Conservation (phyloP, 2,888 invertebrate genomes). For the Aporophyla nigra region DNA sequence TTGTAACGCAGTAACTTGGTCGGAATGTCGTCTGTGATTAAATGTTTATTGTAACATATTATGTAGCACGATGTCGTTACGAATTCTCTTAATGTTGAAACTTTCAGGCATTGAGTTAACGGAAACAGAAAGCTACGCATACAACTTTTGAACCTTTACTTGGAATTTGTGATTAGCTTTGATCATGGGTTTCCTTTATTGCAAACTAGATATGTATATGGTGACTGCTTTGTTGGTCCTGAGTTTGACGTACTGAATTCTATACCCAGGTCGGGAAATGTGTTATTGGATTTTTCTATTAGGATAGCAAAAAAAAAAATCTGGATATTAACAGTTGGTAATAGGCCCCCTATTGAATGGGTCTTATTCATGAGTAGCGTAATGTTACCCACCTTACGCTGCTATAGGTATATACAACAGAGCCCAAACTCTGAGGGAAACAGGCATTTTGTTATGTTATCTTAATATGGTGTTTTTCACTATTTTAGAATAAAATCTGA, state of each 20-base stretch:
- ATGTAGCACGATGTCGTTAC: constrained; percentile 45
- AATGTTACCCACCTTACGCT: background rate
- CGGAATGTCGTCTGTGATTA: constrained; percentile 53
- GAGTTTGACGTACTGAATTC: no score
- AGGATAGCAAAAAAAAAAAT: background rate
- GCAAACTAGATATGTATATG: background rate
- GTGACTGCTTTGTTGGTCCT: background rate
- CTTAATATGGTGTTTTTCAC: background rate
- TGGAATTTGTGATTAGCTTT: background rate
- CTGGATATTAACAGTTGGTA: no score
- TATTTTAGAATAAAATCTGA: background rate
- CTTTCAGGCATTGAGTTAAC: constrained; percentile 21
- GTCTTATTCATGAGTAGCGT: background rate
- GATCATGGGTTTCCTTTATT: background rate
- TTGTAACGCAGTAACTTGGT: constrained; percentile 41
- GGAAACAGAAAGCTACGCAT: constrained; percentile 32
- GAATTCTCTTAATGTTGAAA: constrained; percentile 53
- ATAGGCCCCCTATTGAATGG: background rate
- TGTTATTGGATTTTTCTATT: no score
- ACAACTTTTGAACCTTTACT: constrained; percentile 11
- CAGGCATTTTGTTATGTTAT: background rate
- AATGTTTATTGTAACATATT: constrained; percentile 59
- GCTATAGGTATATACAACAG: no score
- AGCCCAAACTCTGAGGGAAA: no score
- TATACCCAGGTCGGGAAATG: background rate